These are phyloP conservation scores for Drosophila formosana DNA, from an alignment of 2,888 invertebrate species.

Conservation along the genomic window DNA sequence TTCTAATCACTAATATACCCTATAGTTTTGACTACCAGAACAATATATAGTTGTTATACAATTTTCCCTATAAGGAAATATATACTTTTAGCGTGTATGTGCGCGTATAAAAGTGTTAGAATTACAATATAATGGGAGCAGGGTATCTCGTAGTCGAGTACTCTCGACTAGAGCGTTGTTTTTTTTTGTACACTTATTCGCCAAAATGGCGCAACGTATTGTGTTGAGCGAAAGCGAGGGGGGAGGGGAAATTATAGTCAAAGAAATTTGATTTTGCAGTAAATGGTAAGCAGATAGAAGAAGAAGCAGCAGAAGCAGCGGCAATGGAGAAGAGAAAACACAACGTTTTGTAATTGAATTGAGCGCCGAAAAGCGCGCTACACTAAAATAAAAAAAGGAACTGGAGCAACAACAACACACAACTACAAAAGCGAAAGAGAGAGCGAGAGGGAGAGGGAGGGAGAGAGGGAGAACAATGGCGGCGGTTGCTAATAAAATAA, in stretches of 20 bases:
- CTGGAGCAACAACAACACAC: not conserved
- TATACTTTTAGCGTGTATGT: too few relatives aligned
- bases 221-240: conserved; percentile 8
- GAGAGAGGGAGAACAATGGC: conserved; percentile 61
- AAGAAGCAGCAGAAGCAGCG: conserved; percentile 9
- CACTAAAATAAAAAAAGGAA: conserved; percentile 26
- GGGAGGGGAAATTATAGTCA: conserved; percentile 66
- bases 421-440: conserved; percentile 2
- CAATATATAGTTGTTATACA: too few relatives aligned
- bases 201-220: conserved; percentile 66
- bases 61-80: too few relatives aligned
- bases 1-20: too few relatives aligned
- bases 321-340: conserved; percentile 43
- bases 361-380: conserved; percentile 72
- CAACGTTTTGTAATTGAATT: conserved; percentile 71
- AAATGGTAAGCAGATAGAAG: conserved; percentile 51
- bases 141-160: too few relatives aligned
- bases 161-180: not conserved
- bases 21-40: too few relatives aligned
- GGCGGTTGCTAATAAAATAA: conserved; percentile 78
- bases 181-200: conserved; percentile 18
- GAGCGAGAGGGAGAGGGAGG: conserved; percentile 16
- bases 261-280: conserved; percentile 73
- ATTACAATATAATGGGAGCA: too few relatives aligned
- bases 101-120: too few relatives aligned